phyloP scores from a whole-genome alignment of 2,888 invertebrate genomes.

The Germaria angustata region DNA sequence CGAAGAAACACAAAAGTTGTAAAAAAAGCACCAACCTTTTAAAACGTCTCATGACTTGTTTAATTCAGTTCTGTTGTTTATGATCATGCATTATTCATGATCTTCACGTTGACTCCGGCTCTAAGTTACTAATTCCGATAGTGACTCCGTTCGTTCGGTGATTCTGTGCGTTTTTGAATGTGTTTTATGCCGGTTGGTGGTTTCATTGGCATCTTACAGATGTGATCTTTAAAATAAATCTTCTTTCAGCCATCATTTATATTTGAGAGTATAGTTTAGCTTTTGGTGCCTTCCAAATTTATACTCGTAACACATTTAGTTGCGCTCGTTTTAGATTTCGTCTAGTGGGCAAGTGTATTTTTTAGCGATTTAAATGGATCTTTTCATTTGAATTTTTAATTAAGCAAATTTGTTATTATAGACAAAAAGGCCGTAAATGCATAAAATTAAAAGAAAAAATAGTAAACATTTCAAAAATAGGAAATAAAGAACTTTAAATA shows the following conservation, averaged over 20 bases:
- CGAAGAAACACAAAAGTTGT: background rate
- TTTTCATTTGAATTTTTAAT: constrained; percentile 66
- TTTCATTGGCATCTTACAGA: constrained; percentile 27
- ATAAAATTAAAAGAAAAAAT: constrained; percentile 3
- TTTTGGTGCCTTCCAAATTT: constrained; percentile 42
- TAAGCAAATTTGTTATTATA: constrained; percentile 65
- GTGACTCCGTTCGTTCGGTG: background rate
- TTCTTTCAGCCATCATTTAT: constrained; percentile 43
- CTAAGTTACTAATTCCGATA: constrained; percentile 29
- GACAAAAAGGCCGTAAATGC: constrained; percentile 35
- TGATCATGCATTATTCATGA: constrained; percentile 65
- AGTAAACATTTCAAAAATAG: background rate
- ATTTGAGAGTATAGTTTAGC: constrained; percentile 44
- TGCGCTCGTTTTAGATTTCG: background rate
- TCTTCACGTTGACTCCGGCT: constrained; percentile 22
- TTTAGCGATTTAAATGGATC: constrained; percentile 61
- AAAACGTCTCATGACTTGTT: constrained; percentile 41
- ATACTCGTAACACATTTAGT: constrained; percentile 49
- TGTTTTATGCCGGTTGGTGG: background rate
- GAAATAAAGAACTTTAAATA: background rate
- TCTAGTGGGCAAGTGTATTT: constrained; percentile 48
- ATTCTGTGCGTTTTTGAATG: background rate
- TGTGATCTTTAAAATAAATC: constrained; percentile 63
- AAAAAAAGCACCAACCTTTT: constrained; percentile 37
- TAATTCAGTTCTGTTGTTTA: constrained; percentile 26